Base-by-base conservation (phyloP, 2,888 invertebrate species). In the Eubasilissa splendida region DNA sequence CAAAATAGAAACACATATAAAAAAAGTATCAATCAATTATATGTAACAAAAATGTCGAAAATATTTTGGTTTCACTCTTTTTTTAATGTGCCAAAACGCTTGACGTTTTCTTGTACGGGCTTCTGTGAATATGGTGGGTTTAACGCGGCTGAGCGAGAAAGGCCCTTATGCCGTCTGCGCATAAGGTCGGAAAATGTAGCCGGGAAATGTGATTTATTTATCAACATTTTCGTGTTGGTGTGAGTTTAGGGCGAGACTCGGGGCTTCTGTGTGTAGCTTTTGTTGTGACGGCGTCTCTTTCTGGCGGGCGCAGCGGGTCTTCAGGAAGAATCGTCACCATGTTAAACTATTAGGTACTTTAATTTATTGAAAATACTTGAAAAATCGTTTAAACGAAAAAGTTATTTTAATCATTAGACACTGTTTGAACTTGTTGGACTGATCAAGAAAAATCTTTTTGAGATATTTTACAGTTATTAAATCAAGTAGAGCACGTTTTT, bases 181-280 rank as follows among this genome's bases (percentile, higher is more conserved):
- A 56, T 65, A 82, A 66, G 82, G 82, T 76, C 58, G 74, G 76
- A 82, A 79, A 80, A 77, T 82, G 81, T 65, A 82, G 65, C 63
- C 76, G 71, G 80, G 53, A 79, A 82, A 82, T 82, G 82, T 83
- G 83, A 83, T 83, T 83, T 83, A 83, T 83, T 82, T 82, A 83
- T 83, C 82, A 82, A 81, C 76, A 73, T 77, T 76, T 77, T 79
- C 77, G 71, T 56, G 77, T 63, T 70, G 50, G 80, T 76, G 73
- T 78, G 70, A 31, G 58, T 71, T 56, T 66, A 74, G 56, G 77
- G 73, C 52, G 68, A 68, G 50, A 54, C 53, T 31, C 53, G 22
- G n/a, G 50, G 75, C 79, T 76, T 75, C 79, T 74, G 79, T 60
- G n/a, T 31, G 76, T n/a, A 76, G 65, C 65, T 76, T 76, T 50